phyloP scores from a whole-genome alignment of 2,797 vertebrate species.

The Sphaeramia orbicularis region DNA sequence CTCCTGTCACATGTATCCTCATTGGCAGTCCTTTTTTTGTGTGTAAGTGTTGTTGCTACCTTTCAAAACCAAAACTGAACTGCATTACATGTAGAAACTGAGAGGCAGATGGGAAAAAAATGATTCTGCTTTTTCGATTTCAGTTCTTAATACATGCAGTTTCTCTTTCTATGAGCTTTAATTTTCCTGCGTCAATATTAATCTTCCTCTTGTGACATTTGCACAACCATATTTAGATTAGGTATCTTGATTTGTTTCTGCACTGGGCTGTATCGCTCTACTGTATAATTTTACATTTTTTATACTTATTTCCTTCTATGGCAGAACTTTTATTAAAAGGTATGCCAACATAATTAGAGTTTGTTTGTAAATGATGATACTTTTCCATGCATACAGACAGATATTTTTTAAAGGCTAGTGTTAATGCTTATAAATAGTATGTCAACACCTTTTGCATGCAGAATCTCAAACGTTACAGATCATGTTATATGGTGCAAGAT shows the following conservation, averaged over 20 bases:
- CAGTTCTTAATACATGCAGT: constrained; percentile 24
- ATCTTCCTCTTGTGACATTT: constrained; percentile 66
- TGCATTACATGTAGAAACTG: constrained; percentile 22
- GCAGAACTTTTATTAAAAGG: not conserved
- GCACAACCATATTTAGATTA: constrained; percentile 51
- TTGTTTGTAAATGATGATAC: constrained; percentile 22
- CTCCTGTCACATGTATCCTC: no score
- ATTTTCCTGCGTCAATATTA: constrained; percentile 71
- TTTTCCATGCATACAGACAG: no score
- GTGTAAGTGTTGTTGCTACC: constrained; percentile 24
- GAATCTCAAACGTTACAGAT: no score
- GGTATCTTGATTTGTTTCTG: constrained; percentile 54
- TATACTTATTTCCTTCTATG: constrained; percentile 10
- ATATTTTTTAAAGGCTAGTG: no score
- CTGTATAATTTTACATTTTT: constrained; percentile 28
- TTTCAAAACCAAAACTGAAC: constrained; percentile 29
- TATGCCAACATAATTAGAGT: not conserved
- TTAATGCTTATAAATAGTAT: no score
- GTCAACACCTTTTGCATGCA: no score
- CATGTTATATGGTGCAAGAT: no score
- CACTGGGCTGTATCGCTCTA: not conserved
- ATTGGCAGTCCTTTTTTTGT: not conserved
- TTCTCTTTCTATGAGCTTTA: constrained; percentile 39
- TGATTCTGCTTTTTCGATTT: constrained; percentile 53
- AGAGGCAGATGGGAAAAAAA: constrained; percentile 58